Evolutionary conservation across 1,140 invertebrate genomes (phyloP).

Genomic region (Meloidogyne floridensis): DNA sequence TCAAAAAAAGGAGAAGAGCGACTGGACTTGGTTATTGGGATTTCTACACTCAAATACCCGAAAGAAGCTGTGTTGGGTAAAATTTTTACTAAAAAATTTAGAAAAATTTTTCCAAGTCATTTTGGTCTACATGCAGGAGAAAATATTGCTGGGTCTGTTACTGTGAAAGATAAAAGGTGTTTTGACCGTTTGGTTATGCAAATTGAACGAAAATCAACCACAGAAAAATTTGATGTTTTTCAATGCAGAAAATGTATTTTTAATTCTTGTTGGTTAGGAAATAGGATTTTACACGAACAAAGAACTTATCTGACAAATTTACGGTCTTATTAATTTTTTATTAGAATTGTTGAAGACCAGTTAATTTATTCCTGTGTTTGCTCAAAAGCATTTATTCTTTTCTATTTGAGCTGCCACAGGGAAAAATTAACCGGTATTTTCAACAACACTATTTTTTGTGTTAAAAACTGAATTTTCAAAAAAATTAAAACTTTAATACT

Average conservation of each 20-base stretch:
- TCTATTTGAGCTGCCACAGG: no score
- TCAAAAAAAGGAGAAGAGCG: constrained; percentile 46
- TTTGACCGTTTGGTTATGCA: constrained; percentile 64
- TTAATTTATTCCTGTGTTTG: no score
- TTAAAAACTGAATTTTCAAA: not conserved
- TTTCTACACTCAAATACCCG: constrained; percentile 65
- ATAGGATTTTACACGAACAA: constrained; percentile 52
- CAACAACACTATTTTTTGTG: no score
- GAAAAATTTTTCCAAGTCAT: constrained; percentile 47
- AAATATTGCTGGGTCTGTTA: constrained; percentile 63
- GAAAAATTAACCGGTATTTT: no score
- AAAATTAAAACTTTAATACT: not conserved
- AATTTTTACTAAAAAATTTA: not conserved
- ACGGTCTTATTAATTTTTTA: constrained; percentile 46
- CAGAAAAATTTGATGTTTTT: constrained; percentile 62
- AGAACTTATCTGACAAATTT: constrained; percentile 63
- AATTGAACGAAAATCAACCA: constrained; percentile 62
- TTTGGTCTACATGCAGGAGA: constrained; percentile 64
- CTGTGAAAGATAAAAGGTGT: constrained; percentile 64
- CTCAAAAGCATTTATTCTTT: no score
- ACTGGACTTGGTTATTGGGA: constrained; percentile 63
- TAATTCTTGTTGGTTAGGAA: constrained; percentile 64
- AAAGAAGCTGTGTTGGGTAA: constrained; percentile 63
- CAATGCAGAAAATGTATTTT: constrained; percentile 65
- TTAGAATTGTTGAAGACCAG: no score